Evolutionary conservation across 1,140 invertebrate species (phyloP), one percentile per base, ranked within the genome.

Genomic region (Lethrus apterus): DNA sequence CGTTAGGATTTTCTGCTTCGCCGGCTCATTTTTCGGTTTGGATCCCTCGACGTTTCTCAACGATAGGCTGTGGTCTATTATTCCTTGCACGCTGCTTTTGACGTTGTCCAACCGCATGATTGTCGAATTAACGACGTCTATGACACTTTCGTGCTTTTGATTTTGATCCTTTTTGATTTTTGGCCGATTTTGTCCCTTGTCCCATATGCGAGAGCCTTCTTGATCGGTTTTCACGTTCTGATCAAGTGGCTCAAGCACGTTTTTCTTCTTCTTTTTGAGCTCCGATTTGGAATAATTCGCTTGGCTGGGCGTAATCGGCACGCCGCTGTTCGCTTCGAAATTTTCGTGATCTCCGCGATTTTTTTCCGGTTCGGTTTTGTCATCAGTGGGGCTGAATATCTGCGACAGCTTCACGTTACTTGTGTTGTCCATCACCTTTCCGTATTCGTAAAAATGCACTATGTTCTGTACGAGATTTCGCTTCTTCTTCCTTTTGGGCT

Each of bases 21-120:
- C n/a, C n/a, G n/a, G n/a, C n/a, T n/a, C n/a, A n/a, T n/a, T n/a
- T n/a, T n/a, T n/a, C n/a, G n/a, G n/a, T n/a, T n/a, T n/a, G n/a
- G n/a, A n/a, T n/a, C n/a, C n/a, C n/a, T n/a, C 14, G 32, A 34
- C 13, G 32, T 18, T 7, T 9, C n/a, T 17, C 4, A 21, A 38
- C 0, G 35, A 38, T 11, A 38, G 8, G 7, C 35, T 38, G 4
- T 38, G 19, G 20, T 38, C 18, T 19, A 38, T 38, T n/a, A 23
- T 17, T 19, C 24, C 24, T 10, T 20, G 18, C 1, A 38, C 35
- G 18, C 35, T 38, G 0, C 13, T 11, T 3, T 38, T 38, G 4
- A 38, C 35, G 35, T 19, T 23, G 35, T 38, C 14, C 18, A 38
- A 38, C n/a, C 35, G 35, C 7, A 4, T 11, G n/a, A 38, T 38